These are phyloP conservation scores for Lasioglossum pauxillum DNA, from an alignment of 2,888 invertebrate genomes.

Conservation along the genomic window DNA sequence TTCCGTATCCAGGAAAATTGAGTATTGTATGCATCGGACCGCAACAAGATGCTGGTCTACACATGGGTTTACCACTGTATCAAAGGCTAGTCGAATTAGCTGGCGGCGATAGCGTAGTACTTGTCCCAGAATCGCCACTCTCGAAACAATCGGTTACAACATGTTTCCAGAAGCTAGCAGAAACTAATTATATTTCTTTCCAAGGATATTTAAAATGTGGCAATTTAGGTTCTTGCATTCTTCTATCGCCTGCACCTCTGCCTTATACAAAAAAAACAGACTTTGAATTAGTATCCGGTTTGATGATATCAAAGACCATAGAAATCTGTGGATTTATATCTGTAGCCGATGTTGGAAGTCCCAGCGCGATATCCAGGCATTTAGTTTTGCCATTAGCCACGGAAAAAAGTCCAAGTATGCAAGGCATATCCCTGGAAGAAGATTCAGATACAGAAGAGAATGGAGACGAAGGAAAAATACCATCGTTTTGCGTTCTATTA, in stretches of 20 bases:
- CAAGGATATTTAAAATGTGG: slow-evolving; percentile 91
- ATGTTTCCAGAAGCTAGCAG: slow-evolving; percentile 87
- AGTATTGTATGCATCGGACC: slow-evolving; percentile 90
- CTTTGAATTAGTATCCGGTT: slow-evolving; percentile 87
- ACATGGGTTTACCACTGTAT: slow-evolving; percentile 89
- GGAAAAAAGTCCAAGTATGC: slow-evolving; percentile 83
- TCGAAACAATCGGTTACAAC: slow-evolving; percentile 82
- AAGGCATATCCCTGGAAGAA: slow-evolving; percentile 84
- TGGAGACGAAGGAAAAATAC: slow-evolving; percentile 91
- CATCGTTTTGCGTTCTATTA: slow-evolving; percentile 96
- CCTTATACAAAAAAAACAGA: slow-evolving; percentile 87
- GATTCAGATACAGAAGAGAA: slow-evolving; percentile 86
- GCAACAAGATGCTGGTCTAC: slow-evolving; percentile 84
- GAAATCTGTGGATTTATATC: slow-evolving; percentile 95
- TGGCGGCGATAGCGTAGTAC: slow-evolving; percentile 88
- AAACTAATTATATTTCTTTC: slow-evolving; percentile 90
- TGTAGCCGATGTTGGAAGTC: slow-evolving; percentile 95
- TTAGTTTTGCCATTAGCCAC: slow-evolving; percentile 91
- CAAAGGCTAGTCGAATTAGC: slow-evolving; percentile 92
- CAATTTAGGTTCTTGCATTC: slow-evolving; percentile 89
- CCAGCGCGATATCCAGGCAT: slow-evolving; percentile 95
- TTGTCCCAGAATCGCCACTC: slow-evolving; percentile 86
- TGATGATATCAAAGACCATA: slow-evolving; percentile 89
- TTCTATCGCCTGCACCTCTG: slow-evolving; percentile 91
- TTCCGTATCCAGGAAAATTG: slow-evolving; percentile 92